A percentile compares a stretch with the other conserved stretches of the same genome.
These are phyloP conservation scores for Cyprinodon diabolis DNA, from an alignment of 2,797 vertebrate species.

Conservation along the genomic window DNA sequence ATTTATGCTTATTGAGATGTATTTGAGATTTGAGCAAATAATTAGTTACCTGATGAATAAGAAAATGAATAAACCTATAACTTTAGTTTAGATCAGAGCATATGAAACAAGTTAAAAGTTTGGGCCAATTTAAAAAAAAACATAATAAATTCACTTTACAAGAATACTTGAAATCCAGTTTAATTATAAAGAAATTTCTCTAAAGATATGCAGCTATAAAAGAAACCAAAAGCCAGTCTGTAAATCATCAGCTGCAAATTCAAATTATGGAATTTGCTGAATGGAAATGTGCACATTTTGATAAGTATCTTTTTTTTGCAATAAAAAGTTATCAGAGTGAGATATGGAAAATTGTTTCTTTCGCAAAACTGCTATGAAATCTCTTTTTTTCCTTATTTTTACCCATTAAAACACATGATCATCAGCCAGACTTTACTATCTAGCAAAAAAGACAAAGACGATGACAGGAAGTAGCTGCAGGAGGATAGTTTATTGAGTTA, in stretches of 20 bases:
- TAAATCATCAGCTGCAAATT: neutral
- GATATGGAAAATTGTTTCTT: too few species aligned
- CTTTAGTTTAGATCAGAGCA: neutral
- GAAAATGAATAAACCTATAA: neutral
- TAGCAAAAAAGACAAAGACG: constrained; percentile 8
- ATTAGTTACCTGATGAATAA: neutral
- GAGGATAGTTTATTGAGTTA: too few species aligned
- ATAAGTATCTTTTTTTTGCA: too few species aligned
- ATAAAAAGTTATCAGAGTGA: too few species aligned
- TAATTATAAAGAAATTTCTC: neutral
- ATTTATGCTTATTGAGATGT: neutral
- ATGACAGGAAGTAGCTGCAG: neutral
- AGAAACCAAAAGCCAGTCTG: neutral
- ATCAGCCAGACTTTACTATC: too few species aligned
- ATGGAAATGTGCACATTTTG: neutral
- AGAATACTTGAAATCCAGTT: neutral
- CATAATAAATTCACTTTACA: neutral
- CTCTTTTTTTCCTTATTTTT: too few species aligned
- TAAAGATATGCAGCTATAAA: neutral
- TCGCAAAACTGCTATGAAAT: too few species aligned
- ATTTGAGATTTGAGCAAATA: too few species aligned
- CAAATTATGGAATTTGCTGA: too few species aligned
- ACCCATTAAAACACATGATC: too few species aligned
- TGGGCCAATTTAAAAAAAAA: neutral
- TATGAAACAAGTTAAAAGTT: neutral